Conservation (phyloP, 2,888 invertebrate genomes). For the Mycalesis mineus region DNA sequence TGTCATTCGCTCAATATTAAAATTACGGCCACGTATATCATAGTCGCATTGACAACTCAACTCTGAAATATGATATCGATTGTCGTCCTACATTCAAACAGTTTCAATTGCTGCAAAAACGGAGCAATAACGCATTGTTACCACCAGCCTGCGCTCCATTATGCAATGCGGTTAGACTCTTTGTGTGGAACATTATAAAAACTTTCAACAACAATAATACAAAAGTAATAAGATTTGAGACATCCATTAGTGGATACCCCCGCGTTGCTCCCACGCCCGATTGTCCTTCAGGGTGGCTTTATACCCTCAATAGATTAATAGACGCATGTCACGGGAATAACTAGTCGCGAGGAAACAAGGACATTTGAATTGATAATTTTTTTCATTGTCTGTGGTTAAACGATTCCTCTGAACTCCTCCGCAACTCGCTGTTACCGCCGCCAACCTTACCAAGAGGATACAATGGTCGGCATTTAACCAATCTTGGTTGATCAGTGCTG, state of each 20-base stretch:
- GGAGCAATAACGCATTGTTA: constrained; percentile 42
- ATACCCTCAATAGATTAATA: constrained; percentile 38
- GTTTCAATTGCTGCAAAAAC: constrained; percentile 43
- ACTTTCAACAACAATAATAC: constrained; percentile 59
- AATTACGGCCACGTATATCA: neutral
- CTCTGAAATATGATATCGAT: constrained; percentile 25
- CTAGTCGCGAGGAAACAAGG: neutral
- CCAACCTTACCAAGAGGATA: neutral
- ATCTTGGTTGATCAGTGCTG: too few species aligned
- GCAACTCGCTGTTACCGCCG: neutral
- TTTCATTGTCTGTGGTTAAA: constrained; percentile 1
- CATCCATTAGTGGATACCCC: constrained; percentile 65
- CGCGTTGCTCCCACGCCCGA: constrained; percentile 65
- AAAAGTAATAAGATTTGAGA: constrained; percentile 66
- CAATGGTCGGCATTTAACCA: too few species aligned
- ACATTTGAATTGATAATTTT: constrained; percentile 6
- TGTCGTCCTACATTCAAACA: constrained; percentile 26
- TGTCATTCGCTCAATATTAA: neutral
- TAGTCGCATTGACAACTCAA: constrained; percentile 13
- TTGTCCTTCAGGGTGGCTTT: constrained; percentile 52
- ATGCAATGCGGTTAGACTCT: constrained; percentile 51
- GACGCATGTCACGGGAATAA: constrained; percentile 26
- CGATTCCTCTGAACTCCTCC: neutral
- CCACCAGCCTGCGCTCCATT: constrained; percentile 38
- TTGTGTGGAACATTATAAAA: constrained; percentile 47